Base-by-base conservation (phyloP, 2,113 vertebrate species). In the Sander vitreus region DNA sequence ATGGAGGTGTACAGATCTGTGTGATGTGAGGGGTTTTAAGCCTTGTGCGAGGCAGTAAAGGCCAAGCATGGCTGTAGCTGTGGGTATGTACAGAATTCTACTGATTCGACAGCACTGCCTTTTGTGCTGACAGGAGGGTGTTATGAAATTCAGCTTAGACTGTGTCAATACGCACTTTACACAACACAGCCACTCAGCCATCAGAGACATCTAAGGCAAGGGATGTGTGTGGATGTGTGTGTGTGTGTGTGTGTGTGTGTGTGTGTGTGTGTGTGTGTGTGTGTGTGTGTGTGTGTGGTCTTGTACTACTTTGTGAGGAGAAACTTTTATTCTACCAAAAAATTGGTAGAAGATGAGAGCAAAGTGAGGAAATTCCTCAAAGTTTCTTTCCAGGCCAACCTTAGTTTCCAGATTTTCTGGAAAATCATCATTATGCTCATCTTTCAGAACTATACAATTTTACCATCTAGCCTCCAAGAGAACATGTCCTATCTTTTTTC, bases 131-230 rank as follows among this genome's bases (percentile, higher is more conserved):
- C 78, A 53, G 25, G 39, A 7, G 14, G 4, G 1, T 27, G 60
- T 67, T 76, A 36, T 23, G 50, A 71, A 77, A 67, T 19, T 64
- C 67, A 69, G 74, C 55, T 73, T 74, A 27, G 64, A 58, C 51
- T 65, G 64, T 84, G 80, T 88, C 83, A 63, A 66, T 74, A 57
- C 4, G 13, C 36, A 62, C 71, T 53, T 72, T 33, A 76, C 48
- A 68, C 47, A 63, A 71, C 33, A 78, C 18, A 58, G 73, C 45
- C 59, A 54, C 57, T 84, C 69, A 62, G 36, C 43, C 43, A 73
- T 54, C 62, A 71, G 14, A 71, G 19, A 68, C 69, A 60, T 77
- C 64, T 23, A 39, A 60, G 70, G 30, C 47, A 12, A 30, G 6
- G 36, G 25, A 8, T 50, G 6, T 63, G 39, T 63, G 12, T 64